These are phyloP conservation scores for Thinocorus orbignyianus DNA, from an alignment of 2,113 vertebrate genomes.

Conservation along the genomic window DNA sequence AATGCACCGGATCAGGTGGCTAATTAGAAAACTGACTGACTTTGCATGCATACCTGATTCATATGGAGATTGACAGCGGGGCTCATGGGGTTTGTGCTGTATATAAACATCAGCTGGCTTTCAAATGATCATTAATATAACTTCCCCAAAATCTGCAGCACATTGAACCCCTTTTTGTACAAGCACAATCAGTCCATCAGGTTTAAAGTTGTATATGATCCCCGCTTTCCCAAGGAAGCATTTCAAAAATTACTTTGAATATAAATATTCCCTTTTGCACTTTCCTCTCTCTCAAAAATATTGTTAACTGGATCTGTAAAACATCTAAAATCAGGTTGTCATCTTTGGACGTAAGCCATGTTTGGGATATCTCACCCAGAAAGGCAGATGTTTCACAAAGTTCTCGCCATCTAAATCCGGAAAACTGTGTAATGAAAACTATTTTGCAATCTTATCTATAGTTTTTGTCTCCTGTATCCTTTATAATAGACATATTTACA, in stretches of 20 bases:
- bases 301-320: not conserved
- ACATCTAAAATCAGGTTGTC: not conserved
- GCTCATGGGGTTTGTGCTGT: not conserved
- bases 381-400: not conserved
- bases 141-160: not conserved
- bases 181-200: not conserved
- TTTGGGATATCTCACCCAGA: not conserved
- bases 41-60: not conserved
- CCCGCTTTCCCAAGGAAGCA: not conserved
- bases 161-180: not conserved
- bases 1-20: not conserved
- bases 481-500: not conserved
- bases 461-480: not conserved
- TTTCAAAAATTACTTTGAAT: not conserved
- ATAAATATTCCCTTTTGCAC: not conserved
- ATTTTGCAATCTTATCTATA: not conserved
- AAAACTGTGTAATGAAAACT: not conserved
- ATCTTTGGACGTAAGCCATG: not conserved
- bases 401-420: not conserved
- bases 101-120: slow-evolving; percentile 11
- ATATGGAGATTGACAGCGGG: not conserved
- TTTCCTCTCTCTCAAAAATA: not conserved
- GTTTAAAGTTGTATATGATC: not conserved
- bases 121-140: not conserved
- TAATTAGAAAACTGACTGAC: slow-evolving; percentile 20